phyloP scores from a whole-genome alignment of 2,797 vertebrate species.

The Odontamblyopus lacepedii region DNA sequence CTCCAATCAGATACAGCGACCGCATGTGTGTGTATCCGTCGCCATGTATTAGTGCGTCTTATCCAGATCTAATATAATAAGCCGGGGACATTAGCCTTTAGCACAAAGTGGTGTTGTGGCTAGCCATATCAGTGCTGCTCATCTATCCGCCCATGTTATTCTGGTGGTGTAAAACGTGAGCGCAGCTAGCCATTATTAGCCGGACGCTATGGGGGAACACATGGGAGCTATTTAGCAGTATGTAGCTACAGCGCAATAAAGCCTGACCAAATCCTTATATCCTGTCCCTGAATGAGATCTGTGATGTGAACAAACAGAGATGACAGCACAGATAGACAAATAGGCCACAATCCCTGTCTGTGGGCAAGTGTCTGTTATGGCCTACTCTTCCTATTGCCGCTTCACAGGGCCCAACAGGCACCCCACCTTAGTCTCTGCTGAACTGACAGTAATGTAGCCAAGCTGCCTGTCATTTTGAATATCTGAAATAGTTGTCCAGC shows the following conservation, averaged over 20 bases:
- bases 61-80: constrained; percentile 80
- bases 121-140: constrained; percentile 74
- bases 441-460: background rate
- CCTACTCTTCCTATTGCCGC: background rate
- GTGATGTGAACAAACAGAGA: constrained; percentile 80
- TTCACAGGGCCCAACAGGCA: background rate
- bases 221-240: constrained; percentile 80
- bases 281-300: constrained; percentile 78
- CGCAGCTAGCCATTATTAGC: constrained; percentile 75
- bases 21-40: constrained; percentile 21
- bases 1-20: constrained; percentile 62
- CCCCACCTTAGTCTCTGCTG: background rate
- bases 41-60: constrained; percentile 62
- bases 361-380: constrained; percentile 16
- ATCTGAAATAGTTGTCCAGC: too few relatives aligned
- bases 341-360: constrained; percentile 43
- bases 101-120: constrained; percentile 66
- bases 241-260: constrained; percentile 78
- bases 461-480: too few relatives aligned
- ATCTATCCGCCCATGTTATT: constrained; percentile 79
- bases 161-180: constrained; percentile 61
- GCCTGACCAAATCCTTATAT: constrained; percentile 77
- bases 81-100: constrained; percentile 76
- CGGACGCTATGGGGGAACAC: constrained; percentile 70
- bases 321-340: constrained; percentile 77